Evolutionary conservation across 2,888 invertebrate genomes (phyloP).

Genomic region (Catocala fraxini): DNA sequence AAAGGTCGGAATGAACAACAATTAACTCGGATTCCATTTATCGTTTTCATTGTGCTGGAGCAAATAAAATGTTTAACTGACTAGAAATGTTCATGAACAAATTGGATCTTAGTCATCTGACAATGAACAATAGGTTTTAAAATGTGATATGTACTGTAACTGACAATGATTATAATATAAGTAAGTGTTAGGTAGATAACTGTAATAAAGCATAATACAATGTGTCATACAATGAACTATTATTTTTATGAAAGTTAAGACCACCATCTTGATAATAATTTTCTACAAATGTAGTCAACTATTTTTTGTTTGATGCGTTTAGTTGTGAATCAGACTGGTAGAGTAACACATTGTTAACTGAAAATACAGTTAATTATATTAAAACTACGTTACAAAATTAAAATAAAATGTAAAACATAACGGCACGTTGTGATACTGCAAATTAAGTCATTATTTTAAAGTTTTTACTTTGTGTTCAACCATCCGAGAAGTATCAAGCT

Average conservation of each 20-base stretch:
- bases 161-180: slow-evolving; percentile 5
- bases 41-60: slow-evolving; percentile 24
- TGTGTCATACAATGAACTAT: slow-evolving; percentile 3
- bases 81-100: slow-evolving; percentile 17
- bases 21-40: slow-evolving; percentile 52
- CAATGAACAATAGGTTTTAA: slow-evolving; percentile 20
- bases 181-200: slow-evolving; percentile 1
- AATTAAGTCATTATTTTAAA: not conserved
- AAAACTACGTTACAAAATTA: too few relatives aligned
- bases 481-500: slow-evolving; percentile 20
- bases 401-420: not conserved
- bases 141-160: slow-evolving; percentile 5
- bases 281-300: not conserved
- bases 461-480: slow-evolving; percentile 30
- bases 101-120: slow-evolving; percentile 12
- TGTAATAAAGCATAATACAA: not conserved
- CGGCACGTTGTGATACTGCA: not conserved
- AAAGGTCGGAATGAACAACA: slow-evolving; percentile 59
- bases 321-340: too few relatives aligned
- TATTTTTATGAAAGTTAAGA: not conserved
- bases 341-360: too few relatives aligned
- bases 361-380: too few relatives aligned
- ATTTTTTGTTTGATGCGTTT: not conserved
- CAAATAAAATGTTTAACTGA: slow-evolving; percentile 22
- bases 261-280: not conserved